Percentiles rank a stretch among this genome's conserved stretches.
phyloP scores from a whole-genome alignment of 2,888 invertebrate genomes.

The Luperina testacea region DNA sequence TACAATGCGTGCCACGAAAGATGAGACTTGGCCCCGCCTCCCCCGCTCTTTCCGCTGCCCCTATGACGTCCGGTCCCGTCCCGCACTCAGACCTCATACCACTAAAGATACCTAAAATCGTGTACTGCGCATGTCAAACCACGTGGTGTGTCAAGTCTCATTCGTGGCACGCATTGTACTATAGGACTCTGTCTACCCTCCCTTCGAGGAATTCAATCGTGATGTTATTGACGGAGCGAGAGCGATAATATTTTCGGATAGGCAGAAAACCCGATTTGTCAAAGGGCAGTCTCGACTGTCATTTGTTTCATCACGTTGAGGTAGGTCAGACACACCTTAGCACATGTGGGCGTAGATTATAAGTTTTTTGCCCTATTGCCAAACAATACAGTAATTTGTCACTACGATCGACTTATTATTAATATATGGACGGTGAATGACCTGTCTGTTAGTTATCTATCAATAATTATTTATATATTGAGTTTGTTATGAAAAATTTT shows the following conservation, averaged over 20 bases:
- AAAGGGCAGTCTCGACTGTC: slow-evolving; percentile 33
- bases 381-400: slow-evolving; percentile 24
- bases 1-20: too few relatives aligned
- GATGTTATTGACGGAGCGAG: background rate
- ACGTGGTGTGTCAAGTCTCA: too few relatives aligned
- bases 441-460: slow-evolving; percentile 36
- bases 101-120: too few relatives aligned
- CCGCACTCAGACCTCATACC: too few relatives aligned
- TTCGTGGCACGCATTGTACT: too few relatives aligned
- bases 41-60: too few relatives aligned
- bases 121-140: too few relatives aligned
- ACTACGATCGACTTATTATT: slow-evolving; percentile 31
- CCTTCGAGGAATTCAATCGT: background rate
- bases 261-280: slow-evolving; percentile 22
- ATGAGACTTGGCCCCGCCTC: too few relatives aligned
- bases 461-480: slow-evolving; percentile 15
- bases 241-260: background rate
- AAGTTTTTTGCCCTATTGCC: slow-evolving; percentile 49
- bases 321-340: slow-evolving; percentile 72
- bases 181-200: too few relatives aligned
- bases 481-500: slow-evolving; percentile 22
- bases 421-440: slow-evolving; percentile 48
- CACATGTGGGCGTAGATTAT: slow-evolving; percentile 48
- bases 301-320: slow-evolving; percentile 65
- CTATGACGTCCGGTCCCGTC: too few relatives aligned